Percentiles rank a stretch among this genome's conserved stretches.
These are phyloP conservation scores for Calidris pugnax DNA, from an alignment of 2,113 vertebrate species.

Conservation along the genomic window DNA sequence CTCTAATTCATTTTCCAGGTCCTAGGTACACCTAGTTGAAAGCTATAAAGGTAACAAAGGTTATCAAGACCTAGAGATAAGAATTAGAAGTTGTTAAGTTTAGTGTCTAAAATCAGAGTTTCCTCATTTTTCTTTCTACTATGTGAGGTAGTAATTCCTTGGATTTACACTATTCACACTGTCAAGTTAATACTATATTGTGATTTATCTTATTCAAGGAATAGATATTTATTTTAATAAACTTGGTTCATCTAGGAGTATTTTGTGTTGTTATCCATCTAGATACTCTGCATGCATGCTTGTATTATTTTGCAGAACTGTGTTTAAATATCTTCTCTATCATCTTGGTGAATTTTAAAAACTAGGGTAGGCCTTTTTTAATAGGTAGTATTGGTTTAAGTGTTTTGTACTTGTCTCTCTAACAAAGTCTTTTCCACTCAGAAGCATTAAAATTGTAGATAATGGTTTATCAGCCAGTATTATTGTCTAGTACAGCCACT, in stretches of 20 bases:
- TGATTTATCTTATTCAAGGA: not conserved
- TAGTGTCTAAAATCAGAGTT: conserved; percentile 53
- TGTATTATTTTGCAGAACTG: not conserved
- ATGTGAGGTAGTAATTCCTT: conserved; percentile 11
- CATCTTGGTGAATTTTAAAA: not conserved
- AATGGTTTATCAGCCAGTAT: not conserved
- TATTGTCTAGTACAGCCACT: not conserved
- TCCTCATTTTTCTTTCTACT: conserved; percentile 45
- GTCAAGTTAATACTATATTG: not conserved
- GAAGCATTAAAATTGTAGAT: not conserved
- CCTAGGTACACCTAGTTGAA: not conserved
- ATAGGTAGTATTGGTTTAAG: not conserved
- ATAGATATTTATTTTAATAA: not conserved
- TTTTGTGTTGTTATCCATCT: not conserved
- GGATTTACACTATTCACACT: not conserved
- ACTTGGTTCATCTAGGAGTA: not conserved
- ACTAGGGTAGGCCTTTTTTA: not conserved
- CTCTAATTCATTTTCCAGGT: conserved; percentile 46
- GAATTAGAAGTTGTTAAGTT: conserved; percentile 49
- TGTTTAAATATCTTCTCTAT: not conserved
- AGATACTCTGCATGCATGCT: not conserved
- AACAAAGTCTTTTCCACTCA: not conserved
- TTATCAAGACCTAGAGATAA: conserved; percentile 52
- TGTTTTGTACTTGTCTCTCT: not conserved
- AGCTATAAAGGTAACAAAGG: conserved; percentile 41